phyloP scores from a whole-genome alignment of 2,113 vertebrate genomes.

The Falco punctatus region DNA sequence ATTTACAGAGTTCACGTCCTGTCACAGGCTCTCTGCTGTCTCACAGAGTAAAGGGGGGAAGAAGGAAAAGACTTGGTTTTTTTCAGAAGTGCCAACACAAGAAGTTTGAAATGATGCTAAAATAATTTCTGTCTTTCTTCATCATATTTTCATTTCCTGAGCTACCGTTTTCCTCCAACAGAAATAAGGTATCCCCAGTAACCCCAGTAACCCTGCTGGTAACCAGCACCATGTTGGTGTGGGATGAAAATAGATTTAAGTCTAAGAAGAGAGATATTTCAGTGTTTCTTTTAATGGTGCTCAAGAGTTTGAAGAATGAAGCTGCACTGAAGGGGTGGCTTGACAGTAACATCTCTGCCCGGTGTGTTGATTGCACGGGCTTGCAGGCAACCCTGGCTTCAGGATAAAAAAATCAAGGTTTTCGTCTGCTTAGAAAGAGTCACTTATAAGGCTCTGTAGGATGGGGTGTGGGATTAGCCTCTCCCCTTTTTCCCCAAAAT shows the following conservation, averaged over 20 bases:
- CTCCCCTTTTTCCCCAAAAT: rapidly evolving
- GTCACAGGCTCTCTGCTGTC: background rate
- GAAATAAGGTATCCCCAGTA: background rate
- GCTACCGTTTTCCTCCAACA: background rate
- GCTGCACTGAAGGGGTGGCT: background rate
- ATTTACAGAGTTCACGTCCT: background rate
- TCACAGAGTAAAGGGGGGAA: background rate
- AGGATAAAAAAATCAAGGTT: background rate
- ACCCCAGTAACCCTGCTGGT: background rate
- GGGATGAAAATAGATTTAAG: background rate
- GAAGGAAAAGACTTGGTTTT: background rate
- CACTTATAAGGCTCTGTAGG: background rate
- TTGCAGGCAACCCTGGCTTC: background rate
- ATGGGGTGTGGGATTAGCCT: background rate
- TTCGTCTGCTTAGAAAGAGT: background rate
- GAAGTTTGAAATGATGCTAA: background rate
- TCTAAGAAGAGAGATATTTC: background rate
- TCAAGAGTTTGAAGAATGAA: background rate
- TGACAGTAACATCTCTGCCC: background rate
- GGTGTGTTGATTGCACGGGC: background rate
- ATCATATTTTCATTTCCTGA: background rate
- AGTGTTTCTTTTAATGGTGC: background rate
- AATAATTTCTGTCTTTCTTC: background rate
- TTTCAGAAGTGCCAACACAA: background rate
- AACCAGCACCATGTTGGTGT: background rate